Evolutionary conservation across 30 jellyfish, hydroid and myxozoan species (phyloP), one percentile per base, ranked within the genome.

Genomic region (Cassiopea andromeda): DNA sequence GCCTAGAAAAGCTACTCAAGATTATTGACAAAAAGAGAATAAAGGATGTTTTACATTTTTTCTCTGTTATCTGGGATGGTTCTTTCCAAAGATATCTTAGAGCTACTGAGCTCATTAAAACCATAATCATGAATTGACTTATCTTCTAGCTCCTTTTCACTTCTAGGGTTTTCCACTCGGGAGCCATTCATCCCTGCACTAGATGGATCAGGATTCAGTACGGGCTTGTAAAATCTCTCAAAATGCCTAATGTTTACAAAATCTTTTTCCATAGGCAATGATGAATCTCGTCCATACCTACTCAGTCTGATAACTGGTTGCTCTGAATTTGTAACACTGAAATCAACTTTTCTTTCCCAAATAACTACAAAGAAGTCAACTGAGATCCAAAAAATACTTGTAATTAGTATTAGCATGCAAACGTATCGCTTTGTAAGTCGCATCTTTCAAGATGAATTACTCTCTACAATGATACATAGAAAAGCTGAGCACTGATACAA

Each of bases 161-260:
- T 67, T 16, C 50, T 81, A 16, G 94, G 59, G 80, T 92, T 96
- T 43, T 61, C 69, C 1, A 96, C 99, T 1, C 87, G 97, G n/a
- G 91, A 93, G 15, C 99, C 99, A 46, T 92, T 88, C 98, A 96
- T 92, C 72, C 99, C 99, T 7, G 93, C 91, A 73, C 97, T 89
- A 58, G 93, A 94, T 45, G 93, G 69, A 9, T 66, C 89, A n/a
- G 96, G 97, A 46, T 92, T 66, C 81, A 92, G 57, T 48, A 48
- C 45, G 3, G 86, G 89, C 61, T 73, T 84, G 75, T 96, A 96
- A 80, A 89, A 92, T 46, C 77, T 44, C 78, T 85, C 80, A 58
- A 96, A 96, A 92, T 92, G 92, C 49, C 85, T 92, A 60, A 96
- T 85, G 4, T 89, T 88, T 38, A 89, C 99, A 7, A 81, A 60